A percentile compares a stretch with the other conserved stretches of the same genome.
Evolutionary conservation across 2,888 invertebrate genomes (phyloP).

Genomic region (Lycophotia porphyrea): DNA sequence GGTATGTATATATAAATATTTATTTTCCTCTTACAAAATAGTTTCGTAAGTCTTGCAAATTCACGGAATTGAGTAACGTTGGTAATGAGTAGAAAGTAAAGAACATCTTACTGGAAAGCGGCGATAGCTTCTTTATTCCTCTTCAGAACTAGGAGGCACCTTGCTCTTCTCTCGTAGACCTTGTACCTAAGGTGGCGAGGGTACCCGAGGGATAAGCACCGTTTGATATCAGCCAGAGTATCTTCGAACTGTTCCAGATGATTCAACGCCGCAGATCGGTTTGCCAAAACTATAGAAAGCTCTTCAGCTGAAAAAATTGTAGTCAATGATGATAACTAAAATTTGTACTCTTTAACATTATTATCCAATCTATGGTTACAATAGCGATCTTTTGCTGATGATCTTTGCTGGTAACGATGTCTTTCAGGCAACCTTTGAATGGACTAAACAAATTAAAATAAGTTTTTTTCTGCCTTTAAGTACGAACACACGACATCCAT

Average conservation of each 20-base stretch:
- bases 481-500: neutral
- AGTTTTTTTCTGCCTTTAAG: neutral
- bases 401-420: neutral
- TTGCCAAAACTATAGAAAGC: conserved; percentile 93
- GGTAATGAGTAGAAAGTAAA: neutral
- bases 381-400: neutral
- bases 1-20: neutral
- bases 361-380: neutral
- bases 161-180: conserved; percentile 93
- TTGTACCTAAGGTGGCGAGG: conserved; percentile 94
- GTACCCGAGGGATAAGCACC: conserved; percentile 92
- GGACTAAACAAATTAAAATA: neutral
- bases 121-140: conserved; percentile 91
- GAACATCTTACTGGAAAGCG: conserved; percentile 89
- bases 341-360: neutral
- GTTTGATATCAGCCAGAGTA: conserved; percentile 93
- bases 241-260: conserved; percentile 92
- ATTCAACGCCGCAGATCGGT: conserved; percentile 95
- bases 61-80: neutral
- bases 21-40: neutral
- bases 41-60: neutral
- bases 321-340: neutral
- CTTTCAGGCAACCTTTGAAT: neutral
- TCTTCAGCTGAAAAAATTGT: conserved; percentile 87
- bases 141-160: conserved; percentile 92